phyloP scores from a whole-genome alignment of 2,797 vertebrate genomes.

The Argya squamiceps region DNA sequence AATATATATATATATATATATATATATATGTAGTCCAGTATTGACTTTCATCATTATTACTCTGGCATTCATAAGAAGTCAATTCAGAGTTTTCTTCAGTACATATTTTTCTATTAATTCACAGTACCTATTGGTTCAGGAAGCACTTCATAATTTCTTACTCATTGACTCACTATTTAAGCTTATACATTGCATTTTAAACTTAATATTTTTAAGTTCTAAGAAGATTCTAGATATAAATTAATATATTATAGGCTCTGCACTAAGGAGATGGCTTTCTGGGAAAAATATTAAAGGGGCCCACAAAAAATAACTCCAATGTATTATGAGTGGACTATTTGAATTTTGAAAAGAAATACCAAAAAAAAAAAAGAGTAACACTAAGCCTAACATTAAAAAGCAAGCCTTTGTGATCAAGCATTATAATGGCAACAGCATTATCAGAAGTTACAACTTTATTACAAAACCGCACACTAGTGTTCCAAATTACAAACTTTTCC shows the following conservation, averaged over 20 bases:
- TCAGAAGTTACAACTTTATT: not conserved
- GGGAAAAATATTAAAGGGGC: not conserved
- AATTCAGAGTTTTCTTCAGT: not conserved
- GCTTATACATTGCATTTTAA: not conserved
- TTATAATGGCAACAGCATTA: not conserved
- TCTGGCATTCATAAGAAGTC: not conserved
- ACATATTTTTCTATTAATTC: not conserved
- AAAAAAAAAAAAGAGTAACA: not conserved
- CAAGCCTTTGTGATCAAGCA: not conserved
- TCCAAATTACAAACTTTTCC: not conserved
- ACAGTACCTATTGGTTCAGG: not conserved
- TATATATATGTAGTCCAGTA: not conserved
- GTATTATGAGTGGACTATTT: not conserved
- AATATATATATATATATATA: not conserved
- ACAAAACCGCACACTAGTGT: not conserved
- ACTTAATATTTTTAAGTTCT: conserved; percentile 1
- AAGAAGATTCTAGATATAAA: not conserved
- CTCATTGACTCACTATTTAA: not conserved
- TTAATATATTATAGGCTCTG: not conserved
- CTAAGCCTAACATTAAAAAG: conserved; percentile 12
- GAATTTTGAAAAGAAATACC: conserved; percentile 16
- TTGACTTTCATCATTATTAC: not conserved
- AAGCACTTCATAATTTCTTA: not conserved
- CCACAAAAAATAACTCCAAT: not conserved
- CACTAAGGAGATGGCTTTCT: not conserved